Conservation (phyloP, 2,113 vertebrate genomes). For the Actenoides hombroni region DNA sequence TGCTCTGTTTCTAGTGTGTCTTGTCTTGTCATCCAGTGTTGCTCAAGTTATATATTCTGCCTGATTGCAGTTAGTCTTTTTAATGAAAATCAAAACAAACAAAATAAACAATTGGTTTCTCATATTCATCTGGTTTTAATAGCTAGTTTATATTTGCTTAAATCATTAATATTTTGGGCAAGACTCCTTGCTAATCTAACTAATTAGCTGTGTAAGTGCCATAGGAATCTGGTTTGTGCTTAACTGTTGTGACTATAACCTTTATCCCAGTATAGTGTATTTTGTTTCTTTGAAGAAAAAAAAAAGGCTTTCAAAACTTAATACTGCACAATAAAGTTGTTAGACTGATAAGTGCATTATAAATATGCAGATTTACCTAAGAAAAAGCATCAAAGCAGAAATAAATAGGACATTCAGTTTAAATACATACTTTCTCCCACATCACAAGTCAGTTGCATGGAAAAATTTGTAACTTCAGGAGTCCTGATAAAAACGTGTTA, state of each 20-base stretch:
- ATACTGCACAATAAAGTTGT: not conserved
- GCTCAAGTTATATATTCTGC: not conserved
- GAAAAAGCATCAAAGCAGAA: not conserved
- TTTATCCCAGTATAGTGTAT: not conserved
- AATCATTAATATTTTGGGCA: not conserved
- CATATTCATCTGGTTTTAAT: not conserved
- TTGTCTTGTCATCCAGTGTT: not conserved
- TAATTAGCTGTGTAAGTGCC: not conserved
- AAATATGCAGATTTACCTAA: not conserved
- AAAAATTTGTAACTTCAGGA: not conserved
- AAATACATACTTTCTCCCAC: not conserved
- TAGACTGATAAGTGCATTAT: not conserved
- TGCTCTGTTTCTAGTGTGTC: not conserved
- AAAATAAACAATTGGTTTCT: not conserved
- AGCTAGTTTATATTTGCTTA: not conserved
- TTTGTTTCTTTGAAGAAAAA: not conserved
- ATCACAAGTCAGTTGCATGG: not conserved
- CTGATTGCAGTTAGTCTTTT: not conserved
- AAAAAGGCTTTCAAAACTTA: not conserved
- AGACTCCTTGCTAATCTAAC: not conserved
- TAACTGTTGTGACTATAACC: not conserved
- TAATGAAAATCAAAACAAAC: not conserved
- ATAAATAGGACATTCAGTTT: not conserved
- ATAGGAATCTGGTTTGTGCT: not conserved
- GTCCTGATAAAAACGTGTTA: not conserved